Conservation (phyloP, 2,113 vertebrate species). For the Onychorhynchus coronatus region DNA sequence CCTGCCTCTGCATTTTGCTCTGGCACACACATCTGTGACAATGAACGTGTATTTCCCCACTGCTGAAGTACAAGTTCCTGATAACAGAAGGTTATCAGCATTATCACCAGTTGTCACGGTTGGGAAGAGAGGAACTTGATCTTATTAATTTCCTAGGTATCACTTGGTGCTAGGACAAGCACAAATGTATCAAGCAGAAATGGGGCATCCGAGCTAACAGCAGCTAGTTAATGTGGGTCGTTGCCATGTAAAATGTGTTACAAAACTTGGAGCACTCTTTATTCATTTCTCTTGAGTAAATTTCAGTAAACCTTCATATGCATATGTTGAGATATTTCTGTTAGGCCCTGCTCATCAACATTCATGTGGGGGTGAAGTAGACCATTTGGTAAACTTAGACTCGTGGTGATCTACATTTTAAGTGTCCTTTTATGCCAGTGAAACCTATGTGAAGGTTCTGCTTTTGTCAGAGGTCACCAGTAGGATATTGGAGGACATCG, state of each 20-base stretch:
- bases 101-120: background rate
- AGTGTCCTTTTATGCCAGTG: background rate
- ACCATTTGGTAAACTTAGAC: background rate
- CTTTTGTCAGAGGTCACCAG: background rate
- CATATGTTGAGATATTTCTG: background rate
- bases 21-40: background rate
- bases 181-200: background rate
- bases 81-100: background rate
- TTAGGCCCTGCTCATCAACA: rapidly evolving
- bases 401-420: background rate
- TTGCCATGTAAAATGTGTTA: background rate
- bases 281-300: background rate
- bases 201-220: too few relatives aligned
- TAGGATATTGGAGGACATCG: background rate
- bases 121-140: background rate
- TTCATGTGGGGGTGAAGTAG: background rate
- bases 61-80: background rate
- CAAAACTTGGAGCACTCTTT: background rate
- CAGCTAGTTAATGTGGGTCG: background rate
- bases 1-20: background rate
- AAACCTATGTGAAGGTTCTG: background rate
- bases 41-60: background rate
- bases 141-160: background rate
- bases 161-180: background rate
- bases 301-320: background rate